These are phyloP conservation scores for Machaerirhynchus nigripectus DNA, from an alignment of 2,113 vertebrate genomes.

Conservation along the genomic window DNA sequence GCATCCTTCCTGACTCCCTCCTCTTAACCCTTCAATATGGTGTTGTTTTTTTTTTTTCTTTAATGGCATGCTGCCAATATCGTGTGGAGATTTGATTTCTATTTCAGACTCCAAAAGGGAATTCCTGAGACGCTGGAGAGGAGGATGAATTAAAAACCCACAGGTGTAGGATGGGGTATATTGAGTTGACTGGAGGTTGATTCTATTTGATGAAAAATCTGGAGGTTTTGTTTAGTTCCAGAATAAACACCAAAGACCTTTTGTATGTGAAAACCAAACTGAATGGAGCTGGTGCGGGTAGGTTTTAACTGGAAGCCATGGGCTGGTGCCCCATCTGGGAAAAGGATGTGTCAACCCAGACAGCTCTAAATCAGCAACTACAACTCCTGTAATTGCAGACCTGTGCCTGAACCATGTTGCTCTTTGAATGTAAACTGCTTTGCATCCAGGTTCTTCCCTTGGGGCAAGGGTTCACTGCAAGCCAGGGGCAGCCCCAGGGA, in stretches of 20 bases:
- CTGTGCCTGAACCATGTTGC: not conserved
- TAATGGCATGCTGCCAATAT: not conserved
- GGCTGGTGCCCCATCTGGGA: not conserved
- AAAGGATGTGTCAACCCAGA: not conserved
- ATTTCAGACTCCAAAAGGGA: conserved; percentile 8
- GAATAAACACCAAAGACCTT: not conserved
- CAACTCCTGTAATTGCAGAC: not conserved
- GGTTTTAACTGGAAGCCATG: not conserved
- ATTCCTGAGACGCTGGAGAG: not conserved
- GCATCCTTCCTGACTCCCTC: not conserved
- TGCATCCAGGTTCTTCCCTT: not conserved
- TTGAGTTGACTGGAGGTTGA: not conserved
- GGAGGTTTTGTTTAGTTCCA: not conserved
- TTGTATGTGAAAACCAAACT: not conserved
- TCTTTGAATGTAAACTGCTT: not conserved
- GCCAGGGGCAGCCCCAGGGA: not conserved
- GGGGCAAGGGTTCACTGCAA: not conserved
- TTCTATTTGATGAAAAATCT: not conserved
- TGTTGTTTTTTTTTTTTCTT: not conserved
- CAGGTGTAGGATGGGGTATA: not conserved
- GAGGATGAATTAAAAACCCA: conserved; percentile 8
- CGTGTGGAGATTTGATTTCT: not conserved
- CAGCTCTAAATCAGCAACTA: not conserved
- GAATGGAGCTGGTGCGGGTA: not conserved
- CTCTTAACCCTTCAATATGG: not conserved